Conservation (phyloP, 2,888 invertebrate species). For the Aplocera efformata region DNA sequence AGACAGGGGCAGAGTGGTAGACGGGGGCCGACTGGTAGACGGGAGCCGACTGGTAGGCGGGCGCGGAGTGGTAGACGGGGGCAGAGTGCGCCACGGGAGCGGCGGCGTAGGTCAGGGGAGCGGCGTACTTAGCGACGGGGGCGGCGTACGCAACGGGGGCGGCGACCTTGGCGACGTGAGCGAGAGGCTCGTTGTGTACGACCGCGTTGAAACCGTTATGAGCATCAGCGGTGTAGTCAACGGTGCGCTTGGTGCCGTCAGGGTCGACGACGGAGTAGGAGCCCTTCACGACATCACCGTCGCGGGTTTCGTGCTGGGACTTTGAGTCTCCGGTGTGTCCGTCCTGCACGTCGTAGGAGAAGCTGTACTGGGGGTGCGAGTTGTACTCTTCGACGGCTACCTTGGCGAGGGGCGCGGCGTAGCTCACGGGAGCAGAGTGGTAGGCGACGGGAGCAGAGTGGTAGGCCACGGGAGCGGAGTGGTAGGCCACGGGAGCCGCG, state of each 20-base stretch:
- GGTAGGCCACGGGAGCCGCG: slow-evolving; percentile 43
- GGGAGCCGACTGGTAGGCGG: slow-evolving; percentile 17
- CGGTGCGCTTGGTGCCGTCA: slow-evolving; percentile 78
- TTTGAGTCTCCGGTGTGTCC: slow-evolving; percentile 73
- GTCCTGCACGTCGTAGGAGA: slow-evolving; percentile 80
- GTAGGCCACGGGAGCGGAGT: slow-evolving; percentile 39
- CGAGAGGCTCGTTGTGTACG: slow-evolving; percentile 68
- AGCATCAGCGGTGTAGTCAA: slow-evolving; percentile 72
- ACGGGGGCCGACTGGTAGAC: slow-evolving; percentile 37
- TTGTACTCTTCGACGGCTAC: slow-evolving; percentile 56
- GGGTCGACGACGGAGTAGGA: slow-evolving; percentile 79
- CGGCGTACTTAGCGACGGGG: slow-evolving; percentile 30
- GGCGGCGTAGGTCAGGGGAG: slow-evolving; percentile 43
- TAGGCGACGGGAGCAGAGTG: slow-evolving; percentile 41
- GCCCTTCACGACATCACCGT: slow-evolving; percentile 71
- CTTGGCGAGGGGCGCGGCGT: slow-evolving; percentile 46
- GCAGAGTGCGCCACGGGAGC: slow-evolving; percentile 44
- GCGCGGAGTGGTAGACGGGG: slow-evolving; percentile 36
- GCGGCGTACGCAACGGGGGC: slow-evolving; percentile 47
- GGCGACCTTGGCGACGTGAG: slow-evolving; percentile 41
- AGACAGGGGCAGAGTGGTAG: slow-evolving; percentile 46
- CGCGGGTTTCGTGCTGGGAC: slow-evolving; percentile 67
- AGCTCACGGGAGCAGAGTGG: slow-evolving; percentile 45
- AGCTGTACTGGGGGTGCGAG: slow-evolving; percentile 65
- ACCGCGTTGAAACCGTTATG: slow-evolving; percentile 80